These are phyloP conservation scores for Choristoneura fumiferana DNA, from an alignment of 1,140 invertebrate genomes.

Conservation along the genomic window DNA sequence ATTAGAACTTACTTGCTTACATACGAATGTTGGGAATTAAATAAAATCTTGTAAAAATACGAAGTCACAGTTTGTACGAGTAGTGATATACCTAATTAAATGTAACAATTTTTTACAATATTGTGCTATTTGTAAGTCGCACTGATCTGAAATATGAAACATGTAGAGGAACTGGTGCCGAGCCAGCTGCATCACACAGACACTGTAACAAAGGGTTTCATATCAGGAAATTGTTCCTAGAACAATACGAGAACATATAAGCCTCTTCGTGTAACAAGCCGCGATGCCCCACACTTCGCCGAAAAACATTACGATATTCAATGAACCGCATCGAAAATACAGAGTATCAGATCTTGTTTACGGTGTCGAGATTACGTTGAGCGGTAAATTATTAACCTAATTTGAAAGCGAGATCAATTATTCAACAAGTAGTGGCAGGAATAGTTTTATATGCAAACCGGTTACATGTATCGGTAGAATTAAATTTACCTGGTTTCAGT, in stretches of 20 bases:
- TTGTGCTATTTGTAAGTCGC: conserved; percentile 45
- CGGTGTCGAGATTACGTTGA: background rate
- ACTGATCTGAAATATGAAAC: conserved; percentile 68
- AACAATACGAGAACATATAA: conserved; percentile 61
- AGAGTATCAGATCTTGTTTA: background rate
- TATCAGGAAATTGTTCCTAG: conserved; percentile 63
- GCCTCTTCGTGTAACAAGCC: conserved; percentile 40
- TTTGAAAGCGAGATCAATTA: conserved; percentile 12
- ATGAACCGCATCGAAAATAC: background rate
- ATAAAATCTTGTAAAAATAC: too few species aligned
- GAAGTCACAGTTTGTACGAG: too few species aligned
- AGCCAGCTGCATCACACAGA: conserved; percentile 59
- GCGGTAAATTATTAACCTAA: background rate
- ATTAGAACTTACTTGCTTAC: too few species aligned
- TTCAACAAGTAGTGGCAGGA: background rate
- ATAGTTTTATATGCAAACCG: too few species aligned
- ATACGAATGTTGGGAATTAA: too few species aligned
- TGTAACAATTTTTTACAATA: too few species aligned
- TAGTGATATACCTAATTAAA: too few species aligned
- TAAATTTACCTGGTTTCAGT: too few species aligned
- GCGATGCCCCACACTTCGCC: background rate
- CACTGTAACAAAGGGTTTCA: conserved; percentile 64
- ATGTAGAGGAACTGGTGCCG: conserved; percentile 51
- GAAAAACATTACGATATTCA: conserved; percentile 5
- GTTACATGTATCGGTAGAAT: too few species aligned